Conservation (phyloP, 2,888 invertebrate genomes). For the Watsonalla cultraria region DNA sequence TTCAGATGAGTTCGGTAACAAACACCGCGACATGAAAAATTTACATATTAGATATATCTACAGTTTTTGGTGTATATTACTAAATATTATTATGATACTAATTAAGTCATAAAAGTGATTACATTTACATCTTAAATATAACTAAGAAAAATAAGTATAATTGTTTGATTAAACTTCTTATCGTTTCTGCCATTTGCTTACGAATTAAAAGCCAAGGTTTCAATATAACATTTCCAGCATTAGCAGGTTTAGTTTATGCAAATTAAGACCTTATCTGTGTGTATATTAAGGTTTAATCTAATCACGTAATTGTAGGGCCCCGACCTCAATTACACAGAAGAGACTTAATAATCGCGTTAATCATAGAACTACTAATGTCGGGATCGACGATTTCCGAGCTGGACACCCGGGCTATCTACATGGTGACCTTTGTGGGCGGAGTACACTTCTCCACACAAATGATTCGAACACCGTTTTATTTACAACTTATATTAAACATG, state of each 20-base stretch:
- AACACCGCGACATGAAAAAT: too few relatives aligned
- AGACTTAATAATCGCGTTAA: conserved; percentile 55
- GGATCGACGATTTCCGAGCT: conserved; percentile 56
- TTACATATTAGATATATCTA: too few relatives aligned
- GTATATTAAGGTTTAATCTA: conserved; percentile 26
- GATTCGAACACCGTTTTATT: background rate
- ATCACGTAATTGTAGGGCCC: conserved; percentile 46
- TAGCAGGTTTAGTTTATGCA: background rate
- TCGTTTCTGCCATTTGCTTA: too few relatives aligned
- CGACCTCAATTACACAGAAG: conserved; percentile 57
- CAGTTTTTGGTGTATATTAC: too few relatives aligned
- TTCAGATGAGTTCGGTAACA: too few relatives aligned
- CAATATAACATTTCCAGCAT: background rate
- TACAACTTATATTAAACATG: too few relatives aligned
- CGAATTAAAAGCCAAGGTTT: background rate
- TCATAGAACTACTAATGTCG: conserved; percentile 56
- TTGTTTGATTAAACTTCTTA: too few relatives aligned
- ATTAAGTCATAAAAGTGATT: too few relatives aligned
- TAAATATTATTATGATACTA: too few relatives aligned
- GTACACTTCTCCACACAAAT: conserved; percentile 28
- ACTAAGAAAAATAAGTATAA: too few relatives aligned
- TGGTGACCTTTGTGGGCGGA: conserved; percentile 35
- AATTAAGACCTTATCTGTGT: background rate
- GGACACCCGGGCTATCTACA: conserved; percentile 28
- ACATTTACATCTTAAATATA: too few relatives aligned